Evolutionary conservation across 2,888 invertebrate species (phyloP), one percentile per base, ranked within the genome.

Genomic region (Panzeria rudis): DNA sequence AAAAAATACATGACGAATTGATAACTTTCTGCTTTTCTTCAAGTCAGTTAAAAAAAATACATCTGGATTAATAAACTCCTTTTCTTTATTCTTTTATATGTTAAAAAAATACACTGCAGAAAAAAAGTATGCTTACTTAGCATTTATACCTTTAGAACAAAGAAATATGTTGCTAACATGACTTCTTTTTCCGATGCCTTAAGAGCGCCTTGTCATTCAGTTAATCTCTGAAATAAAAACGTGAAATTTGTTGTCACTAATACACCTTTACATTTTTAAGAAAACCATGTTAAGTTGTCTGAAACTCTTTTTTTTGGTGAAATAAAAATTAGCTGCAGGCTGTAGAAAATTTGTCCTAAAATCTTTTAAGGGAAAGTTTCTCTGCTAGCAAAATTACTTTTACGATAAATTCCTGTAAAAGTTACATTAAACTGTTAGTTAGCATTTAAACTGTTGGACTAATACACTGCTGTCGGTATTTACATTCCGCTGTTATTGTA

Each of bases 331-430:
- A 13, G 41, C n/a, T 44, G 2, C 11, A 47, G 17, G 1, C 1
- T 50, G 11, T 50, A 9, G 7, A 8, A 13, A 23, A 4, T n/a
- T 23, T 69, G 69, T 54, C 38, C 47, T 23, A 69, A 69, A 69
- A 69, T 52, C 23, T 1, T 20, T 52, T 15, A 68, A 68, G 52
- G 52, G 52, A 20, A 23, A 54, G 3, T 23, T 13, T 0, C 25
- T 52, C 2, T 50, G 2, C 2, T 35, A 35, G 9, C 7, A 35
- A n/a, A 47, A 9, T 17, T 0, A 3, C 3, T 0, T 47, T 47
- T 23, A 1, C 2, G 9, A 9, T 11, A n/a, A n/a, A n/a, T 13
- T 6, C 6, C 2, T 20, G 17, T 29, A 3, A 29, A 0, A 15
- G 2, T n/a, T 9, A 47, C n/a, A 47, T 11, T 35, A 50, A 4